Percentiles rank a stretch among this genome's conserved stretches.
phyloP scores from a whole-genome alignment of 2,888 invertebrate species.

The Ischnus inquisitorius region DNA sequence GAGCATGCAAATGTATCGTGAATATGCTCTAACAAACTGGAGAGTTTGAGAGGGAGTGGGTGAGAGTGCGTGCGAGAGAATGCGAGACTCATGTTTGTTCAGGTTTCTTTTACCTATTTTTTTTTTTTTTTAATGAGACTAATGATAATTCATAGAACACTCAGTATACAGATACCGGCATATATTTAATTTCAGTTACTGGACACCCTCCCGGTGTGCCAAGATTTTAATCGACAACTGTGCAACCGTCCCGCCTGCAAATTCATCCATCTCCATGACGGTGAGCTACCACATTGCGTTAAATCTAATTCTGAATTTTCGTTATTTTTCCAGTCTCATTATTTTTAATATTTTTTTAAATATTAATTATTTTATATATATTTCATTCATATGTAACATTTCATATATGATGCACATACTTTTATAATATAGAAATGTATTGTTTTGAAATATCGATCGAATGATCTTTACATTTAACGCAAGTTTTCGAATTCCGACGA shows the following conservation, averaged over 20 bases:
- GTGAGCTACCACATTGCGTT: constrained; percentile 86
- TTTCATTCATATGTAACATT: too few species aligned
- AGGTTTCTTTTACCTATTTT: constrained; percentile 69
- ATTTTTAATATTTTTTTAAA: background rate
- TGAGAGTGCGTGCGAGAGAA: constrained; percentile 54
- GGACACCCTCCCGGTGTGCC: constrained; percentile 99
- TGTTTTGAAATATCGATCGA: too few species aligned
- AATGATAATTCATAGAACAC: constrained; percentile 49
- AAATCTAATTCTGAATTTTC: background rate
- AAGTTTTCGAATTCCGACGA: too few species aligned
- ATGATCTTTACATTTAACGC: too few species aligned
- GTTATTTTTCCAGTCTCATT: background rate
- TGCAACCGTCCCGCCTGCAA: constrained; percentile 98
- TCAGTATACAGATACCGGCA: constrained; percentile 79
- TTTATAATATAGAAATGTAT: too few species aligned
- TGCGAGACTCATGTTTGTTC: constrained; percentile 67
- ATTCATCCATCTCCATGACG: constrained; percentile 99
- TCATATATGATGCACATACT: too few species aligned
- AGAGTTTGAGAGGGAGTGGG: constrained; percentile 74
- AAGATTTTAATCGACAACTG: constrained; percentile 99
- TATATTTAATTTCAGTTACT: constrained; percentile 94
- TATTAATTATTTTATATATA: too few species aligned
- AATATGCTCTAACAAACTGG: constrained; percentile 84
- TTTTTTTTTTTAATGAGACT: constrained; percentile 62
- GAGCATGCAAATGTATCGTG: constrained; percentile 83